Evolutionary conservation across 2,113 vertebrate genomes (phyloP).

Genomic region (Columba janthina): DNA sequence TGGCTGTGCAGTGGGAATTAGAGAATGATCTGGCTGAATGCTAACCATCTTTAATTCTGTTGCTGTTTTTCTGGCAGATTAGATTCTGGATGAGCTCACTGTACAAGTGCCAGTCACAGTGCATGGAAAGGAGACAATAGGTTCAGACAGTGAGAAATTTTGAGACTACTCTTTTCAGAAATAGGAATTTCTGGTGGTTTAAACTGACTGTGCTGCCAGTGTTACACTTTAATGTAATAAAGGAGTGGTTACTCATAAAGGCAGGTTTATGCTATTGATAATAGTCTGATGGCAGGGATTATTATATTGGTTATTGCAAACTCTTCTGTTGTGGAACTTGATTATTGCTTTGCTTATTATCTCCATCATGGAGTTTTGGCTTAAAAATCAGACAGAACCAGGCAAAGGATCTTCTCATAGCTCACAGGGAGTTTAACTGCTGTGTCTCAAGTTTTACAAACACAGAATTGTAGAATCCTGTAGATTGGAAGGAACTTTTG

Average conservation of each 20-base stretch:
- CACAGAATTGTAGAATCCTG: background rate
- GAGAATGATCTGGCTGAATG: background rate
- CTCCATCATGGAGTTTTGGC: background rate
- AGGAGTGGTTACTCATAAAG: background rate
- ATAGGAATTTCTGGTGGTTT: background rate
- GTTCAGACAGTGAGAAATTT: background rate
- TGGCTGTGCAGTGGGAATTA: background rate
- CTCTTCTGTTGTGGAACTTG: background rate
- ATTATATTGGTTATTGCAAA: background rate
- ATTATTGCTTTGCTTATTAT: background rate
- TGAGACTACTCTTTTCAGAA: background rate
- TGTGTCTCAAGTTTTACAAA: background rate
- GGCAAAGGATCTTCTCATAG: background rate
- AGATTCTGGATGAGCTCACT: background rate
- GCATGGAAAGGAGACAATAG: background rate
- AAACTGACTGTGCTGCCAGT: background rate
- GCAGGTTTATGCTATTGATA: background rate
- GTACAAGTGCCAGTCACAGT: background rate
- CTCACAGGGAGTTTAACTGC: background rate
- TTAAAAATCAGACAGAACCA: background rate
- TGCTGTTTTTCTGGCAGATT: background rate
- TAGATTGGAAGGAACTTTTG: background rate
- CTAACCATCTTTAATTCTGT: background rate
- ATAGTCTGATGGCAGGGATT: background rate
- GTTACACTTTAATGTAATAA: background rate